Base-by-base conservation (phyloP, 2,888 invertebrate genomes). In the Falcaria lacertinaria region DNA sequence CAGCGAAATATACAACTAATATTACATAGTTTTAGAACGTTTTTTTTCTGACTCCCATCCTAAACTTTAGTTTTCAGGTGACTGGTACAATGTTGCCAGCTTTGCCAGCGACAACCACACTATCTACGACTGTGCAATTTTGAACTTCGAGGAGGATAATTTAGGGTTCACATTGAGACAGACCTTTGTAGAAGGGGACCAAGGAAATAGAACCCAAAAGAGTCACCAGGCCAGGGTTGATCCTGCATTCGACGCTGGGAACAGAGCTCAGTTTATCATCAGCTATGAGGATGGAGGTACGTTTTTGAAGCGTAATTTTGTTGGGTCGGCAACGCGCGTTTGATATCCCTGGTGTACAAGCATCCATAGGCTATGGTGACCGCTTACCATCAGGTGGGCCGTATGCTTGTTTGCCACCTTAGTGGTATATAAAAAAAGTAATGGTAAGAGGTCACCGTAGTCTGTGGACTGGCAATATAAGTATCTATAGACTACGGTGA, bases 101-200 rank as follows among this genome's bases (percentile, higher is more conserved):
- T 88, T 73, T 33, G 83, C 87, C 0, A 89, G 89, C 38, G 88
- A 89, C 50, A 73, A 74, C 0, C 68, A 85, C 0, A 48, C 60
- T 2, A 82, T 82, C 43, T 79, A 83, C 47, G 85, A 89, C 52
- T 89, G 89, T 15, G 72, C 87, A 0, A 80, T 71, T 2, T 47
- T 88, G 7, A 80, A 86, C 13, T 85, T 89, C 45, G 80, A 84
- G 47, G 89, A 88, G 53, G 89, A 88, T 41, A 83, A 88, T 54
- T 52, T 88, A 4, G 89, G 89, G 0, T 88, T 77, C 41, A 87
- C 80, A 4, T 48, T 87, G 28, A 73, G 77, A 14, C 88, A 88
- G 47, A 82, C 80, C 0, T 88, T 79, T 39, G 78, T 89, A 0
- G 74, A 76, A 11, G 40, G 62, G 0, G 73, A 77, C 28, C 63